Base-by-base conservation (phyloP, 2,113 vertebrate species). In the Sylvietta virens region DNA sequence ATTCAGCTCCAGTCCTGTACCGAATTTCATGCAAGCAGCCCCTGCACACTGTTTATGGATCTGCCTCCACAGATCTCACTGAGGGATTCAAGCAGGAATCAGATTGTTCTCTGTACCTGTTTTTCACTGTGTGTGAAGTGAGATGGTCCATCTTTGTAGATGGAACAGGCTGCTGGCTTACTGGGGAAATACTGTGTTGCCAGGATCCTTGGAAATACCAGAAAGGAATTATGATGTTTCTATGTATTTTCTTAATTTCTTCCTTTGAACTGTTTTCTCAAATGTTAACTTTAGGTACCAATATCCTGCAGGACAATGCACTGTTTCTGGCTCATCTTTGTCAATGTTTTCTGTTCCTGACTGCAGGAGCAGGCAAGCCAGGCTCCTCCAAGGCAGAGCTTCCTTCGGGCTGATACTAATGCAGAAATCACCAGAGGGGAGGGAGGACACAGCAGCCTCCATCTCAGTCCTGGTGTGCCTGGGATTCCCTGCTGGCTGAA, bases 331-430 rank as follows among this genome's bases (percentile, higher is more conserved):
- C 27, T 69, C 18, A 19, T 45, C 37, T 80, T 82, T 47, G 12
- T 48, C 35, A 42, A 2, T 4, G 15, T 27, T 37, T 30, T 82
- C 21, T 15, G 58, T 47, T 84, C 14, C 10, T 0, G 0, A 53
- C 28, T 1, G 7, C 47, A 57, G 50, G 39, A 61, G n/a, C 13
- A 10, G 27, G 22, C 35, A 30, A 81, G 27, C 33, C 64, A 65
- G 45, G n/a, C 15, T 7, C 21, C 28, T 70, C 28, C 30, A n/a
- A 24, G 7, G 57, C 58, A 58, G 28, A 76, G 26, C 28, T 72
- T 78, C 26, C 35, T 94, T 81, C 56, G 39, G 33, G 7, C 19
- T 5, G 1, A 26, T 6, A 67, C 8, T 35, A 81, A n/a, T 0
- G 4, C 24, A 31, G 62, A 64, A 82, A 71, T 42, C 61, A 44